Evolutionary conservation across 92 coral and sea anemone species (phyloP), one percentile per base, ranked within the genome.

Genomic region (Phymanthus crucifer): DNA sequence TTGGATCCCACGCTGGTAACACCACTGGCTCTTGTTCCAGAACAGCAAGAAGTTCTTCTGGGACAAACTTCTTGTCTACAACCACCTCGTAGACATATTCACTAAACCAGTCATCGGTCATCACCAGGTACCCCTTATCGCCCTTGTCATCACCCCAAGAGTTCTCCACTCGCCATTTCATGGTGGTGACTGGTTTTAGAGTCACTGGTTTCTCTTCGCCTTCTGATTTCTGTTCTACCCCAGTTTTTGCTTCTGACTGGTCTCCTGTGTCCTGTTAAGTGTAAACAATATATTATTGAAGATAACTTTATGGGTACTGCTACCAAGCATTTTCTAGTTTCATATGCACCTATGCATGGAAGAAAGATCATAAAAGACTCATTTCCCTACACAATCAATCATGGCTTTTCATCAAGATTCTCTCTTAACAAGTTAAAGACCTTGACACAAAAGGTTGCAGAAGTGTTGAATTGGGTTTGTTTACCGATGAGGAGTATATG

Each of bases 61-160:
- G 97, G 6, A 95, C 89, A 71, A 88, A 95, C 77, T 93, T 95
- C 83, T 89, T 95, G 78, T 95, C 99, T 58, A 95, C 92, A 19
- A 95, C 99, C 16, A 95, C 94, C 81, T 95, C 99, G 71, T 88
- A 87, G 54, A 95, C 99, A 89, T 83, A 95, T 76, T 95, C 96
- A 4, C 92, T 81, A 76, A 93, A 95, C 99, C 99, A 95, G 73
- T 82, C 89, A 52, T 95, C 99, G 0, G 99, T 86, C 99, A 95
- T 95, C 75, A 90, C 86, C 14, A 95, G 90, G 81, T 93, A 95
- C 1, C 99, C 99, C 78, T 94, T 94, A 74, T 95, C 97, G 8
- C 93, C 95, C 57, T 91, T 93, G 77, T 93, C 99, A 70, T 95
- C 99, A 19, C 99, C 98, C 99, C 99, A 95, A 68, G 99, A 95